A percentile compares a stretch with the other conserved stretches of the same genome.
These are phyloP conservation scores for Psophia crepitans DNA, from an alignment of 2,113 vertebrate genomes.

Conservation along the genomic window DNA sequence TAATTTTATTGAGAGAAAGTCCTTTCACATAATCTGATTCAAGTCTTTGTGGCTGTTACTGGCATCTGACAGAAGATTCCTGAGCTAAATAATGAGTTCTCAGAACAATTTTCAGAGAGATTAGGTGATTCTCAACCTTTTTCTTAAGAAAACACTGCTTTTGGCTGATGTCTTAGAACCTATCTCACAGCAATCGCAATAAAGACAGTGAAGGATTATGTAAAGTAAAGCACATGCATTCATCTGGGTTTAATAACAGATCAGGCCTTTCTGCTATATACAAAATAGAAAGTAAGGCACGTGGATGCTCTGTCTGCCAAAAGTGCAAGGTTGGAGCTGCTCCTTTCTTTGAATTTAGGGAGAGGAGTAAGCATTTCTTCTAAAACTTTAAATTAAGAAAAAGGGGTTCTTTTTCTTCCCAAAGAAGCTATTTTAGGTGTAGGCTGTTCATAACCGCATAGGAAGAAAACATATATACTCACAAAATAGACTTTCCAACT, in stretches of 20 bases:
- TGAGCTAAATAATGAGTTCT: slow-evolving; percentile 9
- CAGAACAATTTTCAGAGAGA: not conserved
- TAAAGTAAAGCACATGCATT: not conserved
- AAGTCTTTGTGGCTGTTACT: not conserved
- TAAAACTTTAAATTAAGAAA: not conserved
- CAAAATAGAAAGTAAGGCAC: not conserved
- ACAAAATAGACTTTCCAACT: not conserved
- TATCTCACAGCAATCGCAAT: accelerated
- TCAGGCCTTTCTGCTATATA: not conserved
- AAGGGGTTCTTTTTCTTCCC: not conserved
- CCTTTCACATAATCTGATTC: not conserved
- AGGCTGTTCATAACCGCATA: not conserved
- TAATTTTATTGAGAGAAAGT: not conserved
- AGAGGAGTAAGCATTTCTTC: not conserved
- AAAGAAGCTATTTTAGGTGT: not conserved
- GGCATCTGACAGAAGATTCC: slow-evolving; percentile 8
- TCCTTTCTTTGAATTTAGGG: not conserved
- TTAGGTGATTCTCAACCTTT: not conserved
- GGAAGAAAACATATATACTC: not conserved
- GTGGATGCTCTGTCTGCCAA: not conserved
- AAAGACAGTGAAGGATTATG: not conserved
- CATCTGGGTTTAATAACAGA: not conserved
- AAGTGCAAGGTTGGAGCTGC: not conserved
- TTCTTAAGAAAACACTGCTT: not conserved
- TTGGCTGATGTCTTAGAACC: not conserved